These are phyloP conservation scores for Urocyon cinereoargenteus DNA, from an alignment of 2,797 vertebrate species.

Conservation along the genomic window DNA sequence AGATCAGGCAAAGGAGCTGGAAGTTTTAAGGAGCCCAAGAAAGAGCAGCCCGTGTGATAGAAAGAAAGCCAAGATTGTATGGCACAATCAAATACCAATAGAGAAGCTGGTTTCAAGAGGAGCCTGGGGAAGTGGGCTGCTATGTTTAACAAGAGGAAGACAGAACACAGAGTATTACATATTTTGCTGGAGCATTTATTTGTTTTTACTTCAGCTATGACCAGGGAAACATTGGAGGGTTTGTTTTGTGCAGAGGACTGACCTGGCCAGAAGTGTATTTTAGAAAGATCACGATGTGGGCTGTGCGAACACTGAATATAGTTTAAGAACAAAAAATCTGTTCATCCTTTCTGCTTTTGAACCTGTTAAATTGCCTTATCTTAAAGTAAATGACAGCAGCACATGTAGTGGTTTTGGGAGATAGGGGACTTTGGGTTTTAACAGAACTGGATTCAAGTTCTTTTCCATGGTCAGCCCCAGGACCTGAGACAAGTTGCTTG, in stretches of 20 bases:
- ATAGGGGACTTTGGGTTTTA: background rate
- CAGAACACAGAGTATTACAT: background rate
- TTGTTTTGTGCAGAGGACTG: background rate
- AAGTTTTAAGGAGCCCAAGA: background rate
- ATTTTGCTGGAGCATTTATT: background rate
- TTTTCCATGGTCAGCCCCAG: background rate
- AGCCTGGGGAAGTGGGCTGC: background rate
- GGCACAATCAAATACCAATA: background rate
- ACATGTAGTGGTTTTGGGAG: background rate
- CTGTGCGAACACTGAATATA: background rate
- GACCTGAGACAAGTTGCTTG: background rate
- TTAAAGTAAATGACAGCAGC: background rate
- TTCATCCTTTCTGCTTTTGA: constrained; percentile 40
- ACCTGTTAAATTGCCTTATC: background rate
- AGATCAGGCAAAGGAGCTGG: background rate
- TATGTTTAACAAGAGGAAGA: background rate
- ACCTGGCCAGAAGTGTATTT: background rate
- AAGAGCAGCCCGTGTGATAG: background rate
- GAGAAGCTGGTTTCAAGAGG: background rate
- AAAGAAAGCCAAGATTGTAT: background rate
- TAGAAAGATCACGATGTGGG: background rate
- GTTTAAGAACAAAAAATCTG: background rate
- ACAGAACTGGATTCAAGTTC: background rate
- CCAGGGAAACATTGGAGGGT: background rate
- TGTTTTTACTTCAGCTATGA: constrained; percentile 5